Conservation (phyloP, 2,888 invertebrate genomes). For the Cremastinae sp. region DNA sequence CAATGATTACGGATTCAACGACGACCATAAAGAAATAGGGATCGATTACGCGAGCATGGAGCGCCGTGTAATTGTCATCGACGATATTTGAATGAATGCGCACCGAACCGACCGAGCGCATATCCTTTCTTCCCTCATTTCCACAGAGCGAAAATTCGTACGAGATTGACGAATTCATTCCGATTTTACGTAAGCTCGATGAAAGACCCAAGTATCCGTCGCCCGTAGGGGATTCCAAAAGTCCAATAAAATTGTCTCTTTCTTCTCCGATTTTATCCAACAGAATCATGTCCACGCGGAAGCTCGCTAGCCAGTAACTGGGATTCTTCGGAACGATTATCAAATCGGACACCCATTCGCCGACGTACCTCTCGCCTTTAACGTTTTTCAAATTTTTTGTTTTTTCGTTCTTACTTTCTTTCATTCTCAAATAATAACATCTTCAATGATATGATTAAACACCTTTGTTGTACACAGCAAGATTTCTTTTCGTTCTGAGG, state of each 20-base stretch:
- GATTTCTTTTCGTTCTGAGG: not conserved
- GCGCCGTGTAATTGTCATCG: not conserved
- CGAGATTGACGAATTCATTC: conserved; percentile 36
- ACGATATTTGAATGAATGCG: conserved; percentile 27
- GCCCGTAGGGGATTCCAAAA: conserved; percentile 44
- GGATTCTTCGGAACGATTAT: conserved; percentile 50
- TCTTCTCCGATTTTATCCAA: conserved; percentile 39
- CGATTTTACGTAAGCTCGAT: conserved; percentile 30
- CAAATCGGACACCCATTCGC: conserved; percentile 53
- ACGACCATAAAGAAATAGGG: conserved; percentile 54
- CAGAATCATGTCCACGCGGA: conserved; percentile 51
- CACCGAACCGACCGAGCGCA: conserved; percentile 52
- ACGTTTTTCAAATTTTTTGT: not conserved
- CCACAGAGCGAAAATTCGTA: conserved; percentile 56
- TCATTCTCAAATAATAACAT: not conserved
- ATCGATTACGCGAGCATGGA: conserved; percentile 49
- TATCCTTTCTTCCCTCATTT: conserved; percentile 50
- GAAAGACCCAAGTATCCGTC: conserved; percentile 47
- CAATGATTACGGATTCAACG: conserved; percentile 48
- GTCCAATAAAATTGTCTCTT: conserved; percentile 48
- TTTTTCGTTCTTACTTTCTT: too few relatives aligned
- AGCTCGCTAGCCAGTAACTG: conserved; percentile 43
- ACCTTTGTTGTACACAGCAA: conserved; percentile 51
- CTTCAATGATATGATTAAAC: not conserved
- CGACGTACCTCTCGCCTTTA: conserved; percentile 40